These are phyloP conservation scores for Poeciliopsis retropinna DNA, from an alignment of 2,113 vertebrate genomes.

Conservation along the genomic window DNA sequence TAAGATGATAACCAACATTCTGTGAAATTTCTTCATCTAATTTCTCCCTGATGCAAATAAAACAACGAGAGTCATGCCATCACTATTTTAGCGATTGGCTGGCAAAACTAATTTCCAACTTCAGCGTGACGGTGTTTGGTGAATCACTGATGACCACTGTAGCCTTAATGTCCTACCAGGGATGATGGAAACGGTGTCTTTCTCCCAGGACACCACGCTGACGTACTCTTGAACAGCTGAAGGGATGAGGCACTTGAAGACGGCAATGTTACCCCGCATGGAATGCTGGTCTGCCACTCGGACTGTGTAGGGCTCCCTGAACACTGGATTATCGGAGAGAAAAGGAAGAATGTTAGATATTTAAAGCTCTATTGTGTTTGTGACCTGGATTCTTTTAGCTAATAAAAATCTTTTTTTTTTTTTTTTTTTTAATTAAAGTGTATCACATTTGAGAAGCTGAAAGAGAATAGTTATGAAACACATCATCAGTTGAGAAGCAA, in stretches of 20 bases:
- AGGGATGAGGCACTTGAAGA: slow-evolving; percentile 99
- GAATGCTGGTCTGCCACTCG: slow-evolving; percentile 99
- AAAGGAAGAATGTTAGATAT: slow-evolving; percentile 27
- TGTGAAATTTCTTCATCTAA: neutral
- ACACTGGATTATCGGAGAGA: slow-evolving; percentile 72
- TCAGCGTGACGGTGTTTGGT: neutral
- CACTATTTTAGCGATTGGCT: neutral
- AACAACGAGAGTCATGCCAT: neutral
- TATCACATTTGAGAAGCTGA: neutral
- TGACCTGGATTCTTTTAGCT: neutral
- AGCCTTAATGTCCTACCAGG: slow-evolving; percentile 87
- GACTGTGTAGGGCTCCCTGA: slow-evolving; percentile 99
- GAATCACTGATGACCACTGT: neutral
- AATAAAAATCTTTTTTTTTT: neutral
- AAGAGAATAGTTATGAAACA: neutral
- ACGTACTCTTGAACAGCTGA: slow-evolving; percentile 98
- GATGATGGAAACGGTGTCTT: slow-evolving; percentile 96
- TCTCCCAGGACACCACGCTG: slow-evolving; percentile 99
- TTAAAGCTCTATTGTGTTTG: neutral
- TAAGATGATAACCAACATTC: neutral
- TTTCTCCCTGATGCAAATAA: slow-evolving; percentile 12
- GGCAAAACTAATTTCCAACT: slow-evolving; percentile 11
- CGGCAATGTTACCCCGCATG: slow-evolving; percentile 98
- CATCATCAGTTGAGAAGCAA: neutral
- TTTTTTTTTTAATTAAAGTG: neutral